Conservation (phyloP, 2,888 invertebrate genomes). For the Andrena chrysosceles region DNA sequence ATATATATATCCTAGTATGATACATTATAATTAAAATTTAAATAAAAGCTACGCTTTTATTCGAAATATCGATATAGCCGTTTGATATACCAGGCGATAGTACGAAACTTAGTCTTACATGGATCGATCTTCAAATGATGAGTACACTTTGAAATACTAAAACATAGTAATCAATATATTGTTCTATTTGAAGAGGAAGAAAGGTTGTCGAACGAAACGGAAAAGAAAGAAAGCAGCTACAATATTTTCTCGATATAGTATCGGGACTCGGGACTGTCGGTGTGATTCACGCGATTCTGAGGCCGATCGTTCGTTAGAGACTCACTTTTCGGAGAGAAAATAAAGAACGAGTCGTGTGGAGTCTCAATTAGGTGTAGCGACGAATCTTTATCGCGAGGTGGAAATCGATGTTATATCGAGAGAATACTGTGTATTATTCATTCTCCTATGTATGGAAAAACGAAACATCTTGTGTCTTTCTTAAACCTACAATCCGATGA, state of each 20-base stretch:
- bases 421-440: conserved; percentile 1
- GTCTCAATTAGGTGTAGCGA: too few species aligned
- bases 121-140: conserved; percentile 41
- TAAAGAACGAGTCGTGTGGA: too few species aligned
- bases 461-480: conserved; percentile 34
- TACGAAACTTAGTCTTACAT: conserved; percentile 48
- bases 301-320: too few species aligned
- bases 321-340: too few species aligned
- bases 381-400: too few species aligned
- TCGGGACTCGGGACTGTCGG: too few species aligned
- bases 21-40: conserved; percentile 18
- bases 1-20: conserved; percentile 9
- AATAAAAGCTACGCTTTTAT: conserved; percentile 25
- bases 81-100: conserved; percentile 27
- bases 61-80: not conserved
- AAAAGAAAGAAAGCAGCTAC: not conserved
- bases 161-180: conserved; percentile 12
- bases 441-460: conserved; percentile 23
- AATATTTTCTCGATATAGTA: too few species aligned
- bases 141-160: conserved; percentile 24
- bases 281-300: too few species aligned
- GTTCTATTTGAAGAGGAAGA: conserved; percentile 3
- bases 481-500: conserved; percentile 50
- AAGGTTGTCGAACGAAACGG: conserved; percentile 14
- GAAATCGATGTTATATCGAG: too few species aligned